These are phyloP conservation scores for Bombus pascuorum DNA, from an alignment of 1,140 invertebrate genomes.

Conservation along the genomic window DNA sequence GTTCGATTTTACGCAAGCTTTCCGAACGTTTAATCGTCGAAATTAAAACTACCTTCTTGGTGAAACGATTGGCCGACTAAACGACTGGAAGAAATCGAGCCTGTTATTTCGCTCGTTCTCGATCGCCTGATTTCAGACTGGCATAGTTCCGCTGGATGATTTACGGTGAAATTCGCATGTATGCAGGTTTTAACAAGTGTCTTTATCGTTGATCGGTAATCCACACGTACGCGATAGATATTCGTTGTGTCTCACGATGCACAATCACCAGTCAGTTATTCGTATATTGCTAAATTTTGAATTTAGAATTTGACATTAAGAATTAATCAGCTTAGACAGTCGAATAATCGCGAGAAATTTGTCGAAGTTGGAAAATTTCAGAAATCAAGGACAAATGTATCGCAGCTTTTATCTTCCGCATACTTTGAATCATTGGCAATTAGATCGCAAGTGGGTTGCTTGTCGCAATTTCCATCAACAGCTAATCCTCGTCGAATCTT, in stretches of 20 bases:
- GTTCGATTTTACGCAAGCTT: neutral
- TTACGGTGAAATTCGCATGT: constrained; percentile 49
- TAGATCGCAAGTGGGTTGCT: neutral
- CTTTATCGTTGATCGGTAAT: constrained; percentile 28
- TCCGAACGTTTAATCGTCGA: neutral
- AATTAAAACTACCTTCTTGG: neutral
- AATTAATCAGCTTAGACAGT: neutral
- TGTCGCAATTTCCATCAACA: neutral
- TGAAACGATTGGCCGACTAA: constrained; percentile 40
- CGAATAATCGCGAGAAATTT: too few species aligned
- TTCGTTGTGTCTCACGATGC: neutral
- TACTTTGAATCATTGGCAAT: neutral
- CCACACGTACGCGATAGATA: constrained; percentile 10
- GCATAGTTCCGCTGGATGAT: constrained; percentile 30
- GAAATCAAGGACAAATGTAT: neutral
- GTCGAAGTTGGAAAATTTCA: too few species aligned
- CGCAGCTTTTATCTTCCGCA: neutral
- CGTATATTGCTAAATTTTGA: neutral
- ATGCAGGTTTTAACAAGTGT: constrained; percentile 41
- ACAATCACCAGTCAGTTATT: neutral
- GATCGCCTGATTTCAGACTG: constrained; percentile 44
- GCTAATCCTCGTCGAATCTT: neutral
- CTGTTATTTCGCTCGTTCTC: constrained; percentile 17
- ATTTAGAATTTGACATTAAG: neutral
- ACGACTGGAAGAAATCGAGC: neutral